phyloP scores from a whole-genome alignment of 2,797 vertebrate genomes.

The Anguilla obscura region DNA sequence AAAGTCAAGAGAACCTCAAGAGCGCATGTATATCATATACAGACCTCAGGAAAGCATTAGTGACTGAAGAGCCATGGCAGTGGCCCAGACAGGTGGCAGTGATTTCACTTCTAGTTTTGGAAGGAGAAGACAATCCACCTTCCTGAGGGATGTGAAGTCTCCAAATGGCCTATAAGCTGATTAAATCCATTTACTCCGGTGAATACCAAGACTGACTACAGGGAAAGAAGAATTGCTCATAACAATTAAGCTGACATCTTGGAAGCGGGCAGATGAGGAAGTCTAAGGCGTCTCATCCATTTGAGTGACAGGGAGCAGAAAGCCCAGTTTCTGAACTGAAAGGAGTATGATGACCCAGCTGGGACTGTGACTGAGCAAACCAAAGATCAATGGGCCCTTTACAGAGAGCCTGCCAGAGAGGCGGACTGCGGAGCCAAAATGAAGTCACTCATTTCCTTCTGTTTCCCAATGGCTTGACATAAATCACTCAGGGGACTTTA shows the following conservation, averaged over 20 bases:
- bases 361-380: neutral
- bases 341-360: neutral
- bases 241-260: no score
- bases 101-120: neutral
- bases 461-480: neutral
- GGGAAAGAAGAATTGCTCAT: neutral
- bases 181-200: neutral
- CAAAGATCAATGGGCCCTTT: neutral
- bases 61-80: neutral
- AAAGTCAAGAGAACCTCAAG: neutral
- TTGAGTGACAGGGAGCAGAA: neutral
- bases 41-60: neutral
- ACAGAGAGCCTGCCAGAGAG: neutral
- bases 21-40: neutral
- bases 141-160: neutral
- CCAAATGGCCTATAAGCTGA: neutral
- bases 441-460: constrained; percentile 15
- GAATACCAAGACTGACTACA: neutral
- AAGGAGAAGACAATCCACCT: neutral
- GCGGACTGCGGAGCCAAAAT: neutral
- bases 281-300: neutral
- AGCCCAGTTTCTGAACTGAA: neutral
- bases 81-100: neutral
- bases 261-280: neutral
- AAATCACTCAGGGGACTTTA: neutral